Evolutionary conservation across 2,113 vertebrate species (phyloP), one percentile per base, ranked within the genome.

Genomic region (Amblyopsis rosae): DNA sequence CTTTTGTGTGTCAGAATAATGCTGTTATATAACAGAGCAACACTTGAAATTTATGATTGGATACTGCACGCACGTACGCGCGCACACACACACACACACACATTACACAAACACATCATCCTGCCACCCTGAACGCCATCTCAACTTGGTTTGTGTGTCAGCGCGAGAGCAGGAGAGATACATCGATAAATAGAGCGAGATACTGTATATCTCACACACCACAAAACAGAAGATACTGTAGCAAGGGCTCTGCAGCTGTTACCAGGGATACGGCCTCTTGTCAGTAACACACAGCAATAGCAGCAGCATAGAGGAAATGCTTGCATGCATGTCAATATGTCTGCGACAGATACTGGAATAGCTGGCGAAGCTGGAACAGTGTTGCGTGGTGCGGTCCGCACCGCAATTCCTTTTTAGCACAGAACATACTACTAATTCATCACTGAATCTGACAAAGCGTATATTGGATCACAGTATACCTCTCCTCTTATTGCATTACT

Each of bases 221-320:
- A 88, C 73, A 73, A 70, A 82, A 67, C 78, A 19, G 58, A 69
- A 84, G 81, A 87, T 69, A 88, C 26, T 26, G 86, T 79, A 73
- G 81, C 71, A 76, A 26, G 26, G 26, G 79, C 80, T 77, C 76
- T 49, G 70, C 74, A 79, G 82, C 86, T 64, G 90, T 93, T 91
- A 79, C 91, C 81, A 70, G 62, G 91, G 92, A 90, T 89, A 93
- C 91, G 8, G 55, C 80, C 81, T 87, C 70, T 90, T 83, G 66
- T 90, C 90, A 91, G 84, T 67, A 57, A 50, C 55, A 66, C 47
- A 48, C 63, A 78, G 55, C 48, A 75, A 59, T 9, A 9, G 10
- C 6, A 41, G 35, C 35, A 3, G 62, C 67, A 13, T 65, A 79
- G 73, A 82, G 70, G 54, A 84, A 81, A 85, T 78, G 86, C 77